Evolutionary conservation across 2,888 invertebrate genomes (phyloP).

Genomic region (Dexiosoma caninum): DNA sequence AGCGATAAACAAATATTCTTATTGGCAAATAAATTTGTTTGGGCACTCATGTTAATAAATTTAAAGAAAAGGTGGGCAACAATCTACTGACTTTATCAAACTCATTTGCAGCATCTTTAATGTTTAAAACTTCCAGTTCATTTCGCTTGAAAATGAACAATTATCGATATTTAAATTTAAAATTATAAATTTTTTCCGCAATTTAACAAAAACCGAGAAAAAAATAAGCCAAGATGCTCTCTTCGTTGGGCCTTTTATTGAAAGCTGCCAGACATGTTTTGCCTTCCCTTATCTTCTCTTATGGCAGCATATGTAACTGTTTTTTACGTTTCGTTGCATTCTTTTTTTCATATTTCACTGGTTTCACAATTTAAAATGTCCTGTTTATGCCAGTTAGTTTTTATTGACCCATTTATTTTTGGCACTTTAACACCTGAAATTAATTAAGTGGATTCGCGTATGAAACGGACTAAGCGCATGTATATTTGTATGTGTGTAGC

Average conservation of each 20-base stretch:
- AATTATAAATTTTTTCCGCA: slow-evolving; percentile 28
- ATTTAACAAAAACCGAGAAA: slow-evolving; percentile 29
- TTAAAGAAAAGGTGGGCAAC: not conserved
- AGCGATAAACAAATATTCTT: not conserved
- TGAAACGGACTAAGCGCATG: not conserved
- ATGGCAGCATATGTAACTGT: slow-evolving; percentile 31
- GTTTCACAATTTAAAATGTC: slow-evolving; percentile 47
- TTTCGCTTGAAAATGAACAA: slow-evolving; percentile 47
- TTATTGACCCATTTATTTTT: slow-evolving; percentile 61
- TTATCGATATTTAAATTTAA: slow-evolving; percentile 45
- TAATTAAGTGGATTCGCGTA: slow-evolving; percentile 53
- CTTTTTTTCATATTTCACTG: not conserved
- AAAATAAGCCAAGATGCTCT: too few species aligned
- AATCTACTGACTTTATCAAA: not conserved
- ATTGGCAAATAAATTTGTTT: not conserved
- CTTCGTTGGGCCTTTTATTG: not conserved
- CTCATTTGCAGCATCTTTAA: slow-evolving; percentile 12
- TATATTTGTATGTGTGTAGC: not conserved
- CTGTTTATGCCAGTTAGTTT: slow-evolving; percentile 58
- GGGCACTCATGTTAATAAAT: not conserved
- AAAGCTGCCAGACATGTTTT: slow-evolving; percentile 3
- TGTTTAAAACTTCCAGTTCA: slow-evolving; percentile 17
- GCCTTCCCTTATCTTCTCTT: slow-evolving; percentile 1
- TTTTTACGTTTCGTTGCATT: slow-evolving; percentile 14
- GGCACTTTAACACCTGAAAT: slow-evolving; percentile 64